Conservation (phyloP, 2,888 invertebrate species). For the Ganaspis brasiliensis region DNA sequence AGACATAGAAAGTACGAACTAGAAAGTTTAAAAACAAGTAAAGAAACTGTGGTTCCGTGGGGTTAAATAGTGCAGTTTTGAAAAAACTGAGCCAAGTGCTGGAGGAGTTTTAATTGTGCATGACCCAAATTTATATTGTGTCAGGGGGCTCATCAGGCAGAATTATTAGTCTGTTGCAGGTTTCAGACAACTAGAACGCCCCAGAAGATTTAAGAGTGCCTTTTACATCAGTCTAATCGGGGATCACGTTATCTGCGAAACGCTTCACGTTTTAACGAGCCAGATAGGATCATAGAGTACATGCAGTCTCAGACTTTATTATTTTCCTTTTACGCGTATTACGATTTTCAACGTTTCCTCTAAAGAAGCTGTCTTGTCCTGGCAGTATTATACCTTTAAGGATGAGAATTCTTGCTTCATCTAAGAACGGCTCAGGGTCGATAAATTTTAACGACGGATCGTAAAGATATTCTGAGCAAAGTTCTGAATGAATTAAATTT, state of each 20-base stretch:
- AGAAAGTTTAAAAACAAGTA: slow-evolving; percentile 22
- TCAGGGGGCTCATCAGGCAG: slow-evolving; percentile 16
- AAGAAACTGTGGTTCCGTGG: neutral
- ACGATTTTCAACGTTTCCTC: neutral
- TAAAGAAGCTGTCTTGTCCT: neutral
- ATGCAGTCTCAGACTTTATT: slow-evolving; percentile 9
- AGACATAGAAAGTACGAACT: slow-evolving; percentile 17
- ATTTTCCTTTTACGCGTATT: slow-evolving; percentile 28
- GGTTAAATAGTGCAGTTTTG: slow-evolving; percentile 10
- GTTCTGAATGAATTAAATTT: neutral
- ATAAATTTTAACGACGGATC: neutral
- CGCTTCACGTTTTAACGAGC: slow-evolving; percentile 38
- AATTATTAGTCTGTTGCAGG: slow-evolving; percentile 9
- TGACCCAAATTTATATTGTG: slow-evolving; percentile 43
- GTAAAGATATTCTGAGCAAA: neutral
- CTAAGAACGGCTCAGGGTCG: neutral
- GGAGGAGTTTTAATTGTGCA: slow-evolving; percentile 37
- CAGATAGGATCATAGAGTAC: slow-evolving; percentile 33
- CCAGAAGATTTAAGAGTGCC: slow-evolving; percentile 37
- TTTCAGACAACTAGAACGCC: slow-evolving; percentile 27
- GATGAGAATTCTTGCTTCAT: neutral
- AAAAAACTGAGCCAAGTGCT: neutral
- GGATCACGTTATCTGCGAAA: slow-evolving; percentile 17
- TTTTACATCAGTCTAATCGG: slow-evolving; percentile 30
- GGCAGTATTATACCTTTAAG: neutral